Conservation (phyloP, 2,113 vertebrate genomes). For the Nematolebias whitei region DNA sequence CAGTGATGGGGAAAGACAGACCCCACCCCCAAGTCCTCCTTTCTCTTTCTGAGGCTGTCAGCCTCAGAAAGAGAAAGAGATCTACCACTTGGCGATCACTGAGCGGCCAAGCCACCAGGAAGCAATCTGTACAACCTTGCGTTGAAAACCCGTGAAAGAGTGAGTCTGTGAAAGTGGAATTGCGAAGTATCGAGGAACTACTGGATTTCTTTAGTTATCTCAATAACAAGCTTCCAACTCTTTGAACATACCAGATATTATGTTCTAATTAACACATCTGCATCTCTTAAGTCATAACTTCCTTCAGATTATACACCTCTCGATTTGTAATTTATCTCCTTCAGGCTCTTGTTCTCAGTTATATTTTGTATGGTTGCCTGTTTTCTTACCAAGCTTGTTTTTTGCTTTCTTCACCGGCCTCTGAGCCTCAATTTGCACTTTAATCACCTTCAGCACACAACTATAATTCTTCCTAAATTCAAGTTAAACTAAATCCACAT, state of each 20-base stretch:
- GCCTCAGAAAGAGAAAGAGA: too few relatives aligned
- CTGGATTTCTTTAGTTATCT: background rate
- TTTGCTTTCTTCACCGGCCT: background rate
- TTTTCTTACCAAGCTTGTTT: background rate
- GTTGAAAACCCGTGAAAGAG: too few relatives aligned
- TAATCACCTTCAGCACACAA: background rate
- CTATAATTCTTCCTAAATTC: conserved; percentile 50
- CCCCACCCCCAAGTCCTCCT: too few relatives aligned
- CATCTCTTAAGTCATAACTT: background rate
- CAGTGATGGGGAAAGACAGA: too few relatives aligned
- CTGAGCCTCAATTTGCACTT: background rate
- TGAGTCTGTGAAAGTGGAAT: too few relatives aligned
- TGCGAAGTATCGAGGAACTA: too few relatives aligned
- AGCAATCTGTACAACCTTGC: too few relatives aligned
- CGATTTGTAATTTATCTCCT: too few relatives aligned
- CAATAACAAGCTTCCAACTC: background rate
- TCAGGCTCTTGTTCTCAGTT: background rate
- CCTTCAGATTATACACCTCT: background rate
- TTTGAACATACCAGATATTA: background rate
- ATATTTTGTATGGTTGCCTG: background rate
- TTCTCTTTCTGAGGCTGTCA: too few relatives aligned
- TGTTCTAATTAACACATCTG: background rate
- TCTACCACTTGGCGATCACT: too few relatives aligned
- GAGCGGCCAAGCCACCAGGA: too few relatives aligned
- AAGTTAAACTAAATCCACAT: conserved; percentile 67